phyloP scores from a whole-genome alignment of 92 coral and sea anemone species.

The Phenganax subtilis region DNA sequence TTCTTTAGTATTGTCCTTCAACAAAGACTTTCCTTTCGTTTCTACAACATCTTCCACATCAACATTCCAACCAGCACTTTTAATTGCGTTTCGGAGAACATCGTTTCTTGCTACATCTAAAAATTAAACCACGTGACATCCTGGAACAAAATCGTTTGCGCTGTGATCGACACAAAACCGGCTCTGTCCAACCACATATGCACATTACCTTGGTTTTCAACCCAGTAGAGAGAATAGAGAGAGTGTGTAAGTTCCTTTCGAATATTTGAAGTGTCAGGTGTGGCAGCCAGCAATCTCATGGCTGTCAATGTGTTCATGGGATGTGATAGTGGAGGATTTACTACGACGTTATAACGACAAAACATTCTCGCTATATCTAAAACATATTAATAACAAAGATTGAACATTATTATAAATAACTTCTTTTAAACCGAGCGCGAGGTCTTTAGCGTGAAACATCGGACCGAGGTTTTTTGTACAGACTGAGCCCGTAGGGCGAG shows the following conservation, averaged over 20 bases:
- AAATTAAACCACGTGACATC: background rate
- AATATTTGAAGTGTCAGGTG: constrained; percentile 48
- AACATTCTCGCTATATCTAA: constrained; percentile 68
- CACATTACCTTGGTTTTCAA: constrained; percentile 62
- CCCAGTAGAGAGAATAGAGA: constrained; percentile 73
- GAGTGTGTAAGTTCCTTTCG: constrained; percentile 65
- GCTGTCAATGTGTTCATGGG: constrained; percentile 68
- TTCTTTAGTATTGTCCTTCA: constrained; percentile 77
- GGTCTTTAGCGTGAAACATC: too few relatives aligned
- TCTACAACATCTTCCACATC: constrained; percentile 55
- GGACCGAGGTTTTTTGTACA: too few relatives aligned
- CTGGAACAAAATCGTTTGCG: too few relatives aligned
- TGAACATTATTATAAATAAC: background rate
- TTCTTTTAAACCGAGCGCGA: too few relatives aligned
- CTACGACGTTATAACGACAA: constrained; percentile 59
- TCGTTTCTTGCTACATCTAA: constrained; percentile 69
- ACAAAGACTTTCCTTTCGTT: constrained; percentile 66
- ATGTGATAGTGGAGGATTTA: constrained; percentile 60
- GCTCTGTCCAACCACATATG: too few relatives aligned
- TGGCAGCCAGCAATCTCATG: constrained; percentile 95
- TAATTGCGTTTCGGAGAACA: constrained; percentile 66
- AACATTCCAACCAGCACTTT: constrained; percentile 78
- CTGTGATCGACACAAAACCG: too few relatives aligned
- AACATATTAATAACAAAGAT: background rate
- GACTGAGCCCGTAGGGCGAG: too few relatives aligned